Evolutionary conservation across 1,140 invertebrate genomes (phyloP).

Genomic region (Euura saliciscinereae): DNA sequence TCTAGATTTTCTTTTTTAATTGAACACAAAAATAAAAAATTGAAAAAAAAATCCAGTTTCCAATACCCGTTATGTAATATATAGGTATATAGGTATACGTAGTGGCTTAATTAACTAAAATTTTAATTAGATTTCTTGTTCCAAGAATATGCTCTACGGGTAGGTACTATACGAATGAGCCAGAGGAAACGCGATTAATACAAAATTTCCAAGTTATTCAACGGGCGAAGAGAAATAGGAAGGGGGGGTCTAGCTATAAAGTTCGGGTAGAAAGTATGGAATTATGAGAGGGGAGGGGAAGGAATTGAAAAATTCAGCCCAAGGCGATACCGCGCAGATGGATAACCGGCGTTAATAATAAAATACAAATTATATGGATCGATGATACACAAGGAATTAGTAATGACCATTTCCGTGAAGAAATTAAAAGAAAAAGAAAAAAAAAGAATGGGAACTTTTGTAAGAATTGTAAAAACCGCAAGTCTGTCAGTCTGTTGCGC

Average conservation of each 20-base stretch:
- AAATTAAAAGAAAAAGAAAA: not conserved
- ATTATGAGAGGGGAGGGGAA: conserved; percentile 18
- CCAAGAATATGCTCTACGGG: too few relatives aligned
- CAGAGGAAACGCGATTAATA: not conserved
- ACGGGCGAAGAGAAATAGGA: conserved; percentile 6
- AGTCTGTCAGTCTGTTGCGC: conserved; percentile 45
- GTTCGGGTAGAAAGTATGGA: conserved; percentile 40
- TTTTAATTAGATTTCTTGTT: not conserved
- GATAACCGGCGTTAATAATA: conserved; percentile 36
- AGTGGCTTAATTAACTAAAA: not conserved
- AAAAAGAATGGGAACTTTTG: too few relatives aligned
- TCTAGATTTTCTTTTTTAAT: not conserved
- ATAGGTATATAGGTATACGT: too few relatives aligned
- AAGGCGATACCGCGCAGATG: conserved; percentile 44
- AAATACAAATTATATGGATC: conserved; percentile 52
- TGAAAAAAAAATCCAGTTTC: not conserved
- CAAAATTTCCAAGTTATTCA: not conserved
- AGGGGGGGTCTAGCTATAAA: not conserved
- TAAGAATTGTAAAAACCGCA: conserved; percentile 36
- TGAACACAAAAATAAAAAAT: not conserved
- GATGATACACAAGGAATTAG: conserved; percentile 44
- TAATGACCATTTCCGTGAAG: conserved; percentile 37
- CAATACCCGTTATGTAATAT: too few relatives aligned
- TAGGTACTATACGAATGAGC: not conserved
- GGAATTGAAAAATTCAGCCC: conserved; percentile 28